Evolutionary conservation across 30 jellyfish, hydroid and myxozoan species (phyloP), one percentile per base, ranked within the genome.

Genomic region (Aurelia coerulea): DNA sequence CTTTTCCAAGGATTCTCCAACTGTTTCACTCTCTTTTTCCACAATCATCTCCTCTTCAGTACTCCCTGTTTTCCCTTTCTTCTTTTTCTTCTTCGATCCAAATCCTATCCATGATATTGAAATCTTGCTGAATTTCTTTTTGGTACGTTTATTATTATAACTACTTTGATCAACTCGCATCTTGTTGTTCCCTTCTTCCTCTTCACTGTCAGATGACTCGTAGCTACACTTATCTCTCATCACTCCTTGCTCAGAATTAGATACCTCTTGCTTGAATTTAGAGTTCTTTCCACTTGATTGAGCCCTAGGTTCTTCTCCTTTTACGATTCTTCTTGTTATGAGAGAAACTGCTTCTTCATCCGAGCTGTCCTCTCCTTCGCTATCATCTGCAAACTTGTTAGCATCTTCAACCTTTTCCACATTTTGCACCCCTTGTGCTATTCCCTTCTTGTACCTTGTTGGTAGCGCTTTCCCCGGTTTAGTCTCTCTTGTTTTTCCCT

Each of bases 1-100:
- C 29, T 74, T 69, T 74, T 34, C 74, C 35, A 11, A 31, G 0
- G 53, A 18, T 10, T 18, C 85, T 8, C 17, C 35, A 31, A 13
- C 15, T 9, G 59, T 41, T 41, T 60, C 58, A 18, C 29, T n/a
- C 60, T 10, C 46, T 31, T 62, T 60, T 42, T 78, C 88, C 12
- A 10, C 78, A 10, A 63, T 11, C 35, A 50, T 17, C 39, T 17
- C 85, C 2, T 41, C 81, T n/a, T 65, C 90, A 5, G 8, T 2
- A 35, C 8, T 53, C 4, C 62, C 54, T 8, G 18, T 62, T 17
- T 32, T 34, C 7, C 46, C 64, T 16, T 67, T 8, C 17, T 67
- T 65, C 67, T 18, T 52, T 17, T 52, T 52, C 67, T 78, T 64
- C 66, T 64, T 78, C 74, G 65, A 37, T 41, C 90, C 81, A 65